Conservation (phyloP, 2,113 vertebrate genomes). For the Heteronetta atricapilla region DNA sequence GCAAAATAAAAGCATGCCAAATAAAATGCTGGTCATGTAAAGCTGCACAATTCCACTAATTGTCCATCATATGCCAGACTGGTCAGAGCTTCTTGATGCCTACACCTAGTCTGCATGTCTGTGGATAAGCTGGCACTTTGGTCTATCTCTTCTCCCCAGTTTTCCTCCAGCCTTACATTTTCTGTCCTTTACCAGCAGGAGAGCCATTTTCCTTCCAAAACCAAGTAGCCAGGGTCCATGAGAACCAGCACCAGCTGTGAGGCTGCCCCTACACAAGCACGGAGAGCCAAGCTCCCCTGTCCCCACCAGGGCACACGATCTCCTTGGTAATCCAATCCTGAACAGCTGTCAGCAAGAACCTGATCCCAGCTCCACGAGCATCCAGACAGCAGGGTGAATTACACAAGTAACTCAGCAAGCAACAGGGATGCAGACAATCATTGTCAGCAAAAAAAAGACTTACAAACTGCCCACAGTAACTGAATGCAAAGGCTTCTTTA, state of each 20-base stretch:
- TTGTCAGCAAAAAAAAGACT: neutral
- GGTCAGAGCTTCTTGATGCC: neutral
- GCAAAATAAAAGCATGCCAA: neutral
- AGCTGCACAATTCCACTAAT: neutral
- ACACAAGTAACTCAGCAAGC: neutral
- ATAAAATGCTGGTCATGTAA: neutral
- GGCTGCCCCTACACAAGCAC: too few relatives aligned
- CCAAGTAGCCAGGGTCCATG: neutral
- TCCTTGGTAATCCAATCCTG: neutral
- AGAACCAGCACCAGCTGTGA: neutral
- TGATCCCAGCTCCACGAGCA: neutral
- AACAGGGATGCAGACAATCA: fast-evolving
- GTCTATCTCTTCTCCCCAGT: neutral
- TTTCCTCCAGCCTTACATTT: fast-evolving
- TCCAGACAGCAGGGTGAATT: neutral
- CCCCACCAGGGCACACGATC: neutral
- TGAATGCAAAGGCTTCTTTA: neutral
- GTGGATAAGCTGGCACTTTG: neutral
- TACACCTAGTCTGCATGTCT: fast-evolving
- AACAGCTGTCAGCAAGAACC: neutral
- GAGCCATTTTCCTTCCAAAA: neutral
- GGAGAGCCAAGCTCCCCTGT: neutral
- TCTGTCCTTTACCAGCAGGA: neutral
- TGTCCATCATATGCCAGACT: neutral
- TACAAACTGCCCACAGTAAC: neutral